Percentiles rank a stretch among this genome's conserved stretches.
phyloP scores from a whole-genome alignment of 2,113 vertebrate species.

The Rana temporaria region DNA sequence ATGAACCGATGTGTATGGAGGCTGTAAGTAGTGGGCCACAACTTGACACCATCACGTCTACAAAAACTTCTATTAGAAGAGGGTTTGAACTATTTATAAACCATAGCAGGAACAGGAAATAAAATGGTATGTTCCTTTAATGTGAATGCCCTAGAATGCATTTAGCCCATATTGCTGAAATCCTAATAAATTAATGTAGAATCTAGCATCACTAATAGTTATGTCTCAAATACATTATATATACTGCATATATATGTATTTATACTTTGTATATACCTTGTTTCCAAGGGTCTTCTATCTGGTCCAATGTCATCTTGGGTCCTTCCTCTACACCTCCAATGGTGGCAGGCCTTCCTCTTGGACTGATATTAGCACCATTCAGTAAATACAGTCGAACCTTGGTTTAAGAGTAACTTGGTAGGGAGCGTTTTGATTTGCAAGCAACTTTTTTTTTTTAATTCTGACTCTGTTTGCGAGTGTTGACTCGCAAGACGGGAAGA shows the following conservation, averaged over 20 bases:
- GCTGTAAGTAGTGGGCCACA: constrained; percentile 30
- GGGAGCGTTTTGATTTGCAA: no score
- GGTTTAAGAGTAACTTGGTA: no score
- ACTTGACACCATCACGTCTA: not conserved
- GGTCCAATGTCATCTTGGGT: no score
- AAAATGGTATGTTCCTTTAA: not conserved
- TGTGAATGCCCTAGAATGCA: not conserved
- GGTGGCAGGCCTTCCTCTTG: no score
- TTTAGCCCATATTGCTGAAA: not conserved
- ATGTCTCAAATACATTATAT: not conserved
- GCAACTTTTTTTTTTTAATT: no score
- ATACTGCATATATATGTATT: no score
- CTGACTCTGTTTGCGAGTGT: no score
- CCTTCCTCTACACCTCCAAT: no score
- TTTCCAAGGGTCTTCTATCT: no score
- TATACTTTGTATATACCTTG: not conserved
- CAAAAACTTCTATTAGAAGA: constrained; percentile 33
- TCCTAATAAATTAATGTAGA: not conserved
- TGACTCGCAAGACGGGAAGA: no score
- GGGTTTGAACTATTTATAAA: constrained; percentile 26
- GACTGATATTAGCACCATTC: no score
- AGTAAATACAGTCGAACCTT: no score
- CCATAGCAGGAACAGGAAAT: not conserved
- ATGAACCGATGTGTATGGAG: constrained; percentile 26
- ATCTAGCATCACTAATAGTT: not conserved